Evolutionary conservation across 2,888 invertebrate species (phyloP), one percentile per base, ranked within the genome.

Genomic region (Oscheius onirici): DNA sequence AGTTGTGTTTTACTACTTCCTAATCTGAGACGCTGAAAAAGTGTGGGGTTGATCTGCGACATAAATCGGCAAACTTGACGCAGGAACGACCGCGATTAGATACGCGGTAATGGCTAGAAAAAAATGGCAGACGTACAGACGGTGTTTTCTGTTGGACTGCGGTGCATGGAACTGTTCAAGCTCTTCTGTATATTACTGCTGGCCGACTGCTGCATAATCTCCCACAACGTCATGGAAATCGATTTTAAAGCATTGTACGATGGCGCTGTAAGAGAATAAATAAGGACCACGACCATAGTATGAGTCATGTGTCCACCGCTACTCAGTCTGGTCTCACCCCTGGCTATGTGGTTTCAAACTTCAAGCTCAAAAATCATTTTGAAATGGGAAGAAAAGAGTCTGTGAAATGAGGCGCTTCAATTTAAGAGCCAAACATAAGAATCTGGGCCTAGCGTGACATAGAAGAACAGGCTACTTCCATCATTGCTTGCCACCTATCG

Each of bases 191-290:
- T 76, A 69, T 72, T 74, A 55, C 70, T 75, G 74, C 75, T 75
- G 44, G 84, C 82, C 8, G 83, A 77, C 65, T 91, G 80, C 87
- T 91, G 90, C 84, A 91, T 90, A 84, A 91, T 91, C 87, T 92
- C 91, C 90, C 91, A 92, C 87, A 92, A 89, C 61, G 90, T 89
- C 74, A 88, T 88, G 43, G 88, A 88, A 71, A 89, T 88, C 70
- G 89, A 88, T 52, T 90, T 89, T 60, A 90, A 87, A 78, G 91
- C 90, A 87, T 90, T 90, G 75, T 90, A 89, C 65, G 91, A 90
- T 63, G 91, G 89, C 85, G 90, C 90, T 88, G 90, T 86, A 88
- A 90, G 84, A 46, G 43, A 22, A 40, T 41, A 54, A 28, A 24
- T 26, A 49, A 28, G 22, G 26, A 13, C 26, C 55, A 26, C n/a